Conservation (phyloP, 2,888 invertebrate genomes). For the Eucera pruinosa region DNA sequence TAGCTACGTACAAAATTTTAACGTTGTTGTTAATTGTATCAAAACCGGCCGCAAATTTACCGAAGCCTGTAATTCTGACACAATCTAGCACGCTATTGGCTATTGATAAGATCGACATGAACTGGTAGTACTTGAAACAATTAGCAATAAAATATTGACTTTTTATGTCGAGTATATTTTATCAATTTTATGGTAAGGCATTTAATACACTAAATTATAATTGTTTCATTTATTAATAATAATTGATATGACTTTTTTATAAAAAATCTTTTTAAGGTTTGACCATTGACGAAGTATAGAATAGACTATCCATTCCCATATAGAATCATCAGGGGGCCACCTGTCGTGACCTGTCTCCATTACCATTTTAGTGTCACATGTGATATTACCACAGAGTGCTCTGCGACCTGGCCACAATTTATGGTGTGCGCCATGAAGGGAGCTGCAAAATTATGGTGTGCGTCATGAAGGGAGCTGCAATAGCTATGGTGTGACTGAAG, state of each 20-base stretch:
- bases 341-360: too few relatives aligned
- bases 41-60: constrained; percentile 12
- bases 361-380: too few relatives aligned
- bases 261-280: too few relatives aligned
- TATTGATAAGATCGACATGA: background rate
- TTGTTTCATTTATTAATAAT: background rate
- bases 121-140: background rate
- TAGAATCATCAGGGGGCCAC: too few relatives aligned
- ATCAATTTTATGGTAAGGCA: background rate
- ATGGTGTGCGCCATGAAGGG: too few relatives aligned
- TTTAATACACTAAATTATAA: background rate
- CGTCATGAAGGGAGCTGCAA: too few relatives aligned
- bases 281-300: too few relatives aligned
- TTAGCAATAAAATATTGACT: background rate
- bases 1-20: constrained; percentile 1
- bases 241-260: background rate
- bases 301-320: too few relatives aligned
- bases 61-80: background rate
- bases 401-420: too few relatives aligned
- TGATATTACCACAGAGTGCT: too few relatives aligned
- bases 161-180: background rate
- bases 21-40: background rate
- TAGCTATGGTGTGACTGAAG: too few relatives aligned
- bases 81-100: constrained; percentile 1
- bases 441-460: too few relatives aligned